Percentiles rank a stretch among this genome's conserved stretches.
These are phyloP conservation scores for Agrochola circellaris DNA, from an alignment of 2,888 invertebrate genomes.

Conservation along the genomic window DNA sequence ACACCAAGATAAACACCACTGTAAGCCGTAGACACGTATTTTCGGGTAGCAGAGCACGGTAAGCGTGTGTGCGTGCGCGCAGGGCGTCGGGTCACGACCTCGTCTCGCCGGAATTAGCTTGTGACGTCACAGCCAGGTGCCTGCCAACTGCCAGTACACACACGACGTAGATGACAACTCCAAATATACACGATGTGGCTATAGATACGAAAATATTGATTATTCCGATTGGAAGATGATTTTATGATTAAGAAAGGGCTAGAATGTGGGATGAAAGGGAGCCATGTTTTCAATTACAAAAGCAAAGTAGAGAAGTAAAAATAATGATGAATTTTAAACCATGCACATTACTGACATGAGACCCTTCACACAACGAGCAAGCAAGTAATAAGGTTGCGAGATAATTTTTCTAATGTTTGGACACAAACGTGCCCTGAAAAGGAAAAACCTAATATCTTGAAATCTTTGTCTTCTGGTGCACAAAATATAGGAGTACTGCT, in stretches of 20 bases:
- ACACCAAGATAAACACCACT: constrained; percentile 23
- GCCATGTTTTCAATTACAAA: background rate
- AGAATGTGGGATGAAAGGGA: background rate
- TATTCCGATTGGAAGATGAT: constrained; percentile 20
- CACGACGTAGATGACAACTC: constrained; percentile 71
- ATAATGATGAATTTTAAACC: too few species aligned
- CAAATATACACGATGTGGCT: constrained; percentile 58
- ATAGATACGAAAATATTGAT: constrained; percentile 35
- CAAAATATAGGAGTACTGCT: too few species aligned
- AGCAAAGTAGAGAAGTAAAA: background rate
- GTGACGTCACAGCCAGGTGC: constrained; percentile 81
- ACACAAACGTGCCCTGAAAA: constrained; percentile 8
- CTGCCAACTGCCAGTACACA: constrained; percentile 77
- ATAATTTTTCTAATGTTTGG: background rate
- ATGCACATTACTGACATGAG: background rate
- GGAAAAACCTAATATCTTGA: background rate
- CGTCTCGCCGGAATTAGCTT: constrained; percentile 84
- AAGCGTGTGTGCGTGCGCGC: constrained; percentile 71
- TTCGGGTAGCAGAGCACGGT: constrained; percentile 54
- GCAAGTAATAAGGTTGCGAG: background rate
- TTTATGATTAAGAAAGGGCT: background rate
- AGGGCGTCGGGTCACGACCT: constrained; percentile 88
- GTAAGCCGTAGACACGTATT: constrained; percentile 38
- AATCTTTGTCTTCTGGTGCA: background rate
- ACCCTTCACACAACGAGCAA: background rate